Evolutionary conservation across 2,888 invertebrate species (phyloP), one percentile per base, ranked within the genome.

Genomic region (Zhuqinia jingwanae): DNA sequence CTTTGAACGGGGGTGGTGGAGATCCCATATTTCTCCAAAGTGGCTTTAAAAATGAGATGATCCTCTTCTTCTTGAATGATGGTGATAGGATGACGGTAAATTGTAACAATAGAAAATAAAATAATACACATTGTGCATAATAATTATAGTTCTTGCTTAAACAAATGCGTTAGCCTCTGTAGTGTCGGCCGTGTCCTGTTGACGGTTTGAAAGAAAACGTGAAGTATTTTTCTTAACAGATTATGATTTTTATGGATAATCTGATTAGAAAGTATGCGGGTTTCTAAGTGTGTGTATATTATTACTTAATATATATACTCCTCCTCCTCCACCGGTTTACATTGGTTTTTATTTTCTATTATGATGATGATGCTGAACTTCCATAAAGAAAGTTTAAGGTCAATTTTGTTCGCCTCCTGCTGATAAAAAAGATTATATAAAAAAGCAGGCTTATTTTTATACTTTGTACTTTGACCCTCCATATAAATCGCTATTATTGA

Each of bases 1-100:
- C 80, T 81, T 81, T 81, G 80, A 42, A 81, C 80, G 56, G n/a
- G n/a, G n/a, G n/a, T n/a, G n/a, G n/a, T 58, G 47, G 77, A 70
- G 56, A 70, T 70, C 80, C 68, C 80, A 81, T 70, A 70, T 79
- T 79, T 50, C 70, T 81, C 70, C 70, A 56, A 81, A 68, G 45
- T 45, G 56, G 79, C 45, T 30, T 60, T 15, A 20, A 6, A 10
- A 11, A n/a, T n/a, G n/a, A n/a, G n/a, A n/a, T n/a, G n/a, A n/a
- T n/a, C n/a, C n/a, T n/a, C n/a, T n/a, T n/a, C n/a, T n/a, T n/a
- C n/a, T n/a, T n/a, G n/a, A n/a, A n/a, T n/a, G n/a, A n/a, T n/a
- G n/a, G n/a, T n/a, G n/a, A n/a, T n/a, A n/a, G n/a, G n/a, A n/a
- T n/a, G n/a, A n/a, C n/a, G n/a, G n/a, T n/a, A n/a, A n/a, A n/a